phyloP scores from a whole-genome alignment of 2,113 vertebrate genomes.

The Fregata magnificens region DNA sequence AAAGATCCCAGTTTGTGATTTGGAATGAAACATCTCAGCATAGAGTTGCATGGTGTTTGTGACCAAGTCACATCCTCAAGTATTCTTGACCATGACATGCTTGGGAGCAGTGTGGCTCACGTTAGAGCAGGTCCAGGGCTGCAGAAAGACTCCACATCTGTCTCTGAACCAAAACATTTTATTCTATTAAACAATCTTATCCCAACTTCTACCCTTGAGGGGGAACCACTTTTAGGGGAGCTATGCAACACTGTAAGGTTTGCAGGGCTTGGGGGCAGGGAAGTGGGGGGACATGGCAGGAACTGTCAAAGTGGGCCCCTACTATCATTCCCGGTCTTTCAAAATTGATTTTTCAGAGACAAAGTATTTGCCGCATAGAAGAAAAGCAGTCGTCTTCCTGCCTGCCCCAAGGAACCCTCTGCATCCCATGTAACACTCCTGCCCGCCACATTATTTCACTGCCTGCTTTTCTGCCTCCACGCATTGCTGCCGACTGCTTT shows the following conservation, averaged over 20 bases:
- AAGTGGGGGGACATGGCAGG: neutral
- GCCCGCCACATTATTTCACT: neutral
- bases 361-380: neutral
- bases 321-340: too few species aligned
- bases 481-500: too few species aligned
- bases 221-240: neutral
- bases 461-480: neutral
- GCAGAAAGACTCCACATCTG: neutral
- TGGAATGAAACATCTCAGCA: neutral
- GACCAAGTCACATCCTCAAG: neutral
- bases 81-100: neutral
- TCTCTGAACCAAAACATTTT: neutral
- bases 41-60: neutral
- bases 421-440: neutral
- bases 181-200: too few species aligned
- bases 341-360: neutral
- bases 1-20: neutral
- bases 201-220: neutral
- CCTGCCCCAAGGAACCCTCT: too few species aligned
- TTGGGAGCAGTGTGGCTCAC: neutral
- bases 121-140: neutral
- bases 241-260: neutral
- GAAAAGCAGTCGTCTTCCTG: neutral
- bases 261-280: neutral
- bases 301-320: neutral